Base-by-base conservation (phyloP, 2,113 vertebrate species). In the Balaenoptera acutorostrata region DNA sequence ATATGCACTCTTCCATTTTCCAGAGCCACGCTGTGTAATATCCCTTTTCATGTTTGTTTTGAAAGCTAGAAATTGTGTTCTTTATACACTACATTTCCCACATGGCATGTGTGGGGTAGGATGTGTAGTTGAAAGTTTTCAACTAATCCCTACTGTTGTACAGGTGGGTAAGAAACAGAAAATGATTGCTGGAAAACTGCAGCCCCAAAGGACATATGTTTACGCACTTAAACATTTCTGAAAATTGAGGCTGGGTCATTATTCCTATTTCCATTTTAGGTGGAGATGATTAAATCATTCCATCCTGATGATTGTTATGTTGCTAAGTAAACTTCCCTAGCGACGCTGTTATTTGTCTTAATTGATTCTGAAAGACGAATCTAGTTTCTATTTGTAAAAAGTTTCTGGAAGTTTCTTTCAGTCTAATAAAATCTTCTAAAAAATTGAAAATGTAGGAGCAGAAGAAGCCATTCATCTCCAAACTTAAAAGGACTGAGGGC, bases 321-420 rank as follows among this genome's bases (percentile, higher is more conserved):
- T 93, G 94, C 92, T 97, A 96, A 93, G 90, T 95, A 96, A 97
- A 97, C 97, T 90, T 96, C 88, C 59, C 69, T 46, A 66, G 74
- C 49, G 75, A 94, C 96, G n/a, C 46, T 64, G 63, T 81, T 93
- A 68, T 72, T 97, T 55, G 49, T 63, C 94, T 94, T 96, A 97
- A 97, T 97, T 97, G 88, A 81, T 90, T 96, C 88, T 97, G 96
- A 97, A 96, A 95, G 94, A 75, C 57, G 72, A 90, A 90, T 90
- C 74, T 96, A 95, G 64, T 94, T 96, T 96, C 52, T 88, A 59
- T 92, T 95, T 77, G 59, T 64, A 96, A 94, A 97, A 72, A 57
- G 61, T 95, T 95, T 87, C 75, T 93, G 83, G n/a, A 94, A 44
- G 39, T 93, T 88, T 85, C 61, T 91, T 95, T 69, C 64, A 72